phyloP scores from a whole-genome alignment of 2,113 vertebrate species.

The Ophiodon elongatus region DNA sequence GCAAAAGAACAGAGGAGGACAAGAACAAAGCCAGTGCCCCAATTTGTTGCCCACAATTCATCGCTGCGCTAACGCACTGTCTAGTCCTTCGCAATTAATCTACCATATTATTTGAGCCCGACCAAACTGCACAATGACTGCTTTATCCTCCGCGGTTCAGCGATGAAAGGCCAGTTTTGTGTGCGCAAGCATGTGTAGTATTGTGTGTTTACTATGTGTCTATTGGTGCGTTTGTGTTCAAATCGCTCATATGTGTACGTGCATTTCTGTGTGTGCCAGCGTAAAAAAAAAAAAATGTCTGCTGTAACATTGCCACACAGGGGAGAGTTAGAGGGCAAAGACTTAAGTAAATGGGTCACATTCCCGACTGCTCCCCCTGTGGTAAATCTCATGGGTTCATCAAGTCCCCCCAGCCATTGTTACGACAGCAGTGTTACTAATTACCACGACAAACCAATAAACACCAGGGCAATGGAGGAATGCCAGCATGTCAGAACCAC shows the following conservation, averaged over 20 bases:
- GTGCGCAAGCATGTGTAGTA: neutral
- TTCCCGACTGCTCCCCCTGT: constrained; percentile 38
- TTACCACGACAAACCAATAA: constrained; percentile 56
- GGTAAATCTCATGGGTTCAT: constrained; percentile 59
- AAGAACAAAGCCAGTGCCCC: constrained; percentile 35
- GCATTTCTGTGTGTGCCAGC: neutral
- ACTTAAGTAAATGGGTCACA: constrained; percentile 70
- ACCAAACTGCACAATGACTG: constrained; percentile 42
- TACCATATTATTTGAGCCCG: constrained; percentile 38
- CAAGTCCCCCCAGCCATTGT: constrained; percentile 53
- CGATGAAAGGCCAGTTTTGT: constrained; percentile 27
- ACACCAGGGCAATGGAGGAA: constrained; percentile 26
- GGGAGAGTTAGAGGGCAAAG: constrained; percentile 40
- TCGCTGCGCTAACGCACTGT: neutral
- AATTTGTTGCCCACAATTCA: constrained; percentile 49
- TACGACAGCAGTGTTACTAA: constrained; percentile 58
- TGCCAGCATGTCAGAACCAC: constrained; percentile 36
- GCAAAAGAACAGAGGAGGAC: constrained; percentile 28
- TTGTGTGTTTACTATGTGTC: neutral
- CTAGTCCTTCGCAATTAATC: constrained; percentile 61
- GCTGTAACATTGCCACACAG: constrained; percentile 20
- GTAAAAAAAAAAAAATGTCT: constrained; percentile 8
- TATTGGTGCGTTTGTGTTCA: neutral
- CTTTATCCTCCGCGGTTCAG: constrained; percentile 35
- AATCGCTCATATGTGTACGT: neutral